Evolutionary conservation across 2,113 vertebrate genomes (phyloP).

Genomic region (Daphoenositta chrysoptera): DNA sequence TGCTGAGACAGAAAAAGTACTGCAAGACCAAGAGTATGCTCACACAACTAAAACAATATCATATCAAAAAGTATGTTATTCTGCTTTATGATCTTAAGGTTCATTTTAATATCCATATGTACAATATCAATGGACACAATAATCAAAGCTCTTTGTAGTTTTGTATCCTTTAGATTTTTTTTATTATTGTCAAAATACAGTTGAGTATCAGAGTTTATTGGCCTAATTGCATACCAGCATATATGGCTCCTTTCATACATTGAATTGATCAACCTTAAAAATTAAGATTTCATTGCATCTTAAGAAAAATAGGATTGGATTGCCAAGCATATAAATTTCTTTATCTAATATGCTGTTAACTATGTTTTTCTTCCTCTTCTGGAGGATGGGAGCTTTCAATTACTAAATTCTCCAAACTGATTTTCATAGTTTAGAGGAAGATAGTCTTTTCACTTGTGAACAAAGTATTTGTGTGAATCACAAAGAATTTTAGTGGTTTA

Average conservation of each 20-base stretch:
- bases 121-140: neutral
- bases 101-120: neutral
- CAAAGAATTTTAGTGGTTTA: neutral
- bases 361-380: neutral
- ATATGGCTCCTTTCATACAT: neutral
- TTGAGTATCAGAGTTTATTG: neutral
- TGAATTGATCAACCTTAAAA: neutral
- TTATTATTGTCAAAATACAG: neutral
- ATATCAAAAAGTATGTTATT: slow-evolving; percentile 81
- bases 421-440: neutral
- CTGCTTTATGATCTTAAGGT: neutral
- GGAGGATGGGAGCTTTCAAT: neutral
- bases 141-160: neutral
- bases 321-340: neutral
- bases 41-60: slow-evolving; percentile 81
- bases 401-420: neutral
- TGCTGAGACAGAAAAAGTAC: slow-evolving; percentile 81
- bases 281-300: neutral
- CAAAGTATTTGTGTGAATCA: neutral
- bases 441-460: neutral
- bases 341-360: neutral
- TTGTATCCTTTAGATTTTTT: neutral
- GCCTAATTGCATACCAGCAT: neutral
- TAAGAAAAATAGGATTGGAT: neutral
- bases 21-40: slow-evolving; percentile 85